phyloP scores from a whole-genome alignment of 1,140 invertebrate species.

The Bombus huntii region DNA sequence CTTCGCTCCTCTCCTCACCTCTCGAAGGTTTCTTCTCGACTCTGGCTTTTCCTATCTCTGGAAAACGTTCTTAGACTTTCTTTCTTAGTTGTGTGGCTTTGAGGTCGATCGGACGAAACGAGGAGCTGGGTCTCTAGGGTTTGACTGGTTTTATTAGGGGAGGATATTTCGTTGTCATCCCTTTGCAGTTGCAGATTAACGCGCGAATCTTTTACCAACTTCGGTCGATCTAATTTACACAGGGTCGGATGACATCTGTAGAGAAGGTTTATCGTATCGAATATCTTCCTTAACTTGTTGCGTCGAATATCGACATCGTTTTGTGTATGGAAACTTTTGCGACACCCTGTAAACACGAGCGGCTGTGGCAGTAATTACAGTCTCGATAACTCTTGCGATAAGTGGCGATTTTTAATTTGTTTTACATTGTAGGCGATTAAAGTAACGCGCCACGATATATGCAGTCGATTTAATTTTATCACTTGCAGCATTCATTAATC shows the following conservation, averaged over 20 bases:
- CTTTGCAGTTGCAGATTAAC: background rate
- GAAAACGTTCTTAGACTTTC: background rate
- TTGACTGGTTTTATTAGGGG: background rate
- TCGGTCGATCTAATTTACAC: too few relatives aligned
- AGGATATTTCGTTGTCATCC: background rate
- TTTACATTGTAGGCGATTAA: background rate
- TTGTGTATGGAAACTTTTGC: background rate
- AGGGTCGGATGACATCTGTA: too few relatives aligned
- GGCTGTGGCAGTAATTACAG: background rate
- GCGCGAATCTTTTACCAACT: too few relatives aligned
- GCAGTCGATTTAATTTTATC: background rate
- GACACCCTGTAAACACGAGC: background rate
- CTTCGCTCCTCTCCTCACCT: constrained; percentile 10
- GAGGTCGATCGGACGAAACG: background rate
- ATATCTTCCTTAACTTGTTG: background rate
- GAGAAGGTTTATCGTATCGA: background rate
- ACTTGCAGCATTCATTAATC: background rate
- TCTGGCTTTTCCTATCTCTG: constrained; percentile 1
- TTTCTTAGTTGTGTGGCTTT: background rate
- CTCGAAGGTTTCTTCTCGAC: constrained; percentile 7
- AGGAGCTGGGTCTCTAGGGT: too few relatives aligned
- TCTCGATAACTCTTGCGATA: background rate
- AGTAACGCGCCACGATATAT: background rate
- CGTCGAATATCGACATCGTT: background rate
- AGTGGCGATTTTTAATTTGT: background rate